Conservation (phyloP, 2,888 invertebrate genomes). For the Mesorhabditis spiculigera region DNA sequence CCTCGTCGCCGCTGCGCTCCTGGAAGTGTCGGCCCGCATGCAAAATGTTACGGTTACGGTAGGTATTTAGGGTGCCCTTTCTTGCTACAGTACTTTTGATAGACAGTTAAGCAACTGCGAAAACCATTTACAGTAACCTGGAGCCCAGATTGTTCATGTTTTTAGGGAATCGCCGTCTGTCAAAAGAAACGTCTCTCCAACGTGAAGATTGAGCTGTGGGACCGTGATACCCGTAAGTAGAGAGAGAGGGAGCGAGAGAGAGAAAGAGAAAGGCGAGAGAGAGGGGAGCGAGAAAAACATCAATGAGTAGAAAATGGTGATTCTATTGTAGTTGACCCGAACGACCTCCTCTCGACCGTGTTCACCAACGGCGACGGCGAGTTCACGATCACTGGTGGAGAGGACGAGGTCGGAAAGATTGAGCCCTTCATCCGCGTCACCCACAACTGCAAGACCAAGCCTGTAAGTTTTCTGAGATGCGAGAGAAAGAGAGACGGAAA, state of each 20-base stretch:
- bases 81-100: no score
- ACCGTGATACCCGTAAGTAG: constrained; percentile 39
- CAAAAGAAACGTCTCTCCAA: constrained; percentile 37
- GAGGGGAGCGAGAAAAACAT: not conserved
- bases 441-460: constrained; percentile 33
- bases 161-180: constrained; percentile 37
- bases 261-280: not conserved
- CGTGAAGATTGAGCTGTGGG: constrained; percentile 34
- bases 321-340: constrained; percentile 37
- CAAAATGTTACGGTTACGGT: constrained; percentile 5
- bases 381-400: constrained; percentile 37
- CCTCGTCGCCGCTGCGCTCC: not conserved
- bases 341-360: constrained; percentile 33
- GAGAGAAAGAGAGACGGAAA: not conserved
- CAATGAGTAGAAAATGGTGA: not conserved
- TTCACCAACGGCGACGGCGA: constrained; percentile 41
- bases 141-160: not conserved
- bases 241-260: no score
- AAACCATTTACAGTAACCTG: no score
- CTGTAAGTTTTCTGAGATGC: constrained; percentile 11
- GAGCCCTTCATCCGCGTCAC: constrained; percentile 40
- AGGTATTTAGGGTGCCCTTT: not conserved
- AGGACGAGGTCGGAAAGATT: constrained; percentile 42
- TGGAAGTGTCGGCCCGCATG: not conserved
- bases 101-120: no score